Evolutionary conservation across 2,113 vertebrate genomes (phyloP).

Genomic region (Phodopus roborovskii): DNA sequence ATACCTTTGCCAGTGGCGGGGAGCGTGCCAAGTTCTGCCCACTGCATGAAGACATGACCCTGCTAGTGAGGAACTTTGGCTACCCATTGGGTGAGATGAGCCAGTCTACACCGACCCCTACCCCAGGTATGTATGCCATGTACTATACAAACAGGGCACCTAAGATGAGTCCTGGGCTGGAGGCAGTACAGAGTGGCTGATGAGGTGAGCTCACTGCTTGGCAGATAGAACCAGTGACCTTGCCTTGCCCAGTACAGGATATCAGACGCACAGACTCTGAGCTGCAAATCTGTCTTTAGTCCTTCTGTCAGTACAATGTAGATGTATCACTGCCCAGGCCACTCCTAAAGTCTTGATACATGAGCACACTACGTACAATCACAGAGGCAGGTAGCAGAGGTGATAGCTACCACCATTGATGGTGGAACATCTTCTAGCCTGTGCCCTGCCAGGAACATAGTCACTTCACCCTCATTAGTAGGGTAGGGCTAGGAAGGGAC

Average conservation of each 20-base stretch:
- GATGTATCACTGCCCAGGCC: background rate
- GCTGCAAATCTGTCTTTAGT: background rate
- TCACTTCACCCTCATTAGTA: background rate
- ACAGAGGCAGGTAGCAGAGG: background rate
- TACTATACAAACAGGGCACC: fast-evolving
- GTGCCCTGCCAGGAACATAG: background rate
- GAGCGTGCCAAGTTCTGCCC: conserved; percentile 93
- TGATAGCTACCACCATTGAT: fast-evolving
- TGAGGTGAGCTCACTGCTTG: background rate
- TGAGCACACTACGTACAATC: background rate
- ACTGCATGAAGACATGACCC: conserved; percentile 97
- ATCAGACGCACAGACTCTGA: background rate
- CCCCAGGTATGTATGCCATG: conserved; percentile 88
- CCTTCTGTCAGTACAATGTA: background rate
- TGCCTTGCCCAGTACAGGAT: background rate
- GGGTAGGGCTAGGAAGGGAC: background rate
- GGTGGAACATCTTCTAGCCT: background rate
- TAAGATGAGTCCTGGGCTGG: too few relatives aligned
- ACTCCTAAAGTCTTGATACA: fast-evolving
- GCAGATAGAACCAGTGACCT: background rate
- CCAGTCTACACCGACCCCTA: conserved; percentile 90
- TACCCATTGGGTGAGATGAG: conserved; percentile 91
- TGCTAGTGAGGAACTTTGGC: conserved; percentile 96
- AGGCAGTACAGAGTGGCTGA: background rate
- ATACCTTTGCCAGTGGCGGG: conserved; percentile 93